phyloP scores from a whole-genome alignment of 2,797 vertebrate genomes.

The Gadopsis marmoratus region DNA sequence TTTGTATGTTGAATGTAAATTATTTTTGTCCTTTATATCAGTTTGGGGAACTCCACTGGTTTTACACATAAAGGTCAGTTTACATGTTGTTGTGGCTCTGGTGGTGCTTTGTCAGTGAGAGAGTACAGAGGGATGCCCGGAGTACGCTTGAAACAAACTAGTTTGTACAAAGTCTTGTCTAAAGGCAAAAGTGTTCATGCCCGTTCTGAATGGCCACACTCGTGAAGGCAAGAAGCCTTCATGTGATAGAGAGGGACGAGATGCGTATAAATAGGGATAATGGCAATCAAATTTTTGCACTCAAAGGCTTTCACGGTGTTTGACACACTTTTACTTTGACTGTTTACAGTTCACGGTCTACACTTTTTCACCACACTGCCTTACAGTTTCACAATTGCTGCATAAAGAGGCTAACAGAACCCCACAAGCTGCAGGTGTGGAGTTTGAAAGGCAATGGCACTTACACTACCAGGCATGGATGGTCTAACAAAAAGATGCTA shows the following conservation, averaged over 20 bases:
- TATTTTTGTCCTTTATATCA: background rate
- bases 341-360: background rate
- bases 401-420: background rate
- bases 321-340: background rate
- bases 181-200: too few relatives aligned
- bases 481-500: background rate
- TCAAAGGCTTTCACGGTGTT: background rate
- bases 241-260: background rate
- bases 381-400: background rate
- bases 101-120: background rate
- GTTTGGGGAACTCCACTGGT: background rate
- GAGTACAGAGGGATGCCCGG: background rate
- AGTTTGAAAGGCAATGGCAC: background rate
- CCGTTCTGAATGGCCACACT: background rate
- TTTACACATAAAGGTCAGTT: background rate
- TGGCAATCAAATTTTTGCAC: background rate
- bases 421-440: background rate
- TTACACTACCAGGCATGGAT: background rate
- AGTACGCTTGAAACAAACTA: background rate
- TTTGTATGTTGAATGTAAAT: background rate
- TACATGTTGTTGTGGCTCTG: background rate
- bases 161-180: background rate
- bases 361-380: background rate
- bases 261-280: background rate
- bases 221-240: background rate